Evolutionary conservation across 2,888 invertebrate genomes (phyloP).

Genomic region (Mythimna pallens): DNA sequence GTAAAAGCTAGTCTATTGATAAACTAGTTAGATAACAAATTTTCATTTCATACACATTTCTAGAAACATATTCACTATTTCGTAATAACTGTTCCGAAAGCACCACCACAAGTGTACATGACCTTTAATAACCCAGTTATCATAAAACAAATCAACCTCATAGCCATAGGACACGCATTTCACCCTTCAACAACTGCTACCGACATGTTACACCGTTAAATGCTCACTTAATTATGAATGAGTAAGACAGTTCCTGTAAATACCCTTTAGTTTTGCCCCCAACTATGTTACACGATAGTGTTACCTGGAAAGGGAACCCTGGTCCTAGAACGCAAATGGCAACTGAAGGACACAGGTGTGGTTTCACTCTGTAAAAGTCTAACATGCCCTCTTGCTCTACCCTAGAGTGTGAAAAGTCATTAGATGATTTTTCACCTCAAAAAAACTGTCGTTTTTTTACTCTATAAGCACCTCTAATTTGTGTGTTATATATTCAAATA

Average conservation of each 20-base stretch:
- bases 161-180: constrained; percentile 29
- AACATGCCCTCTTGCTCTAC: no score
- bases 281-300: background rate
- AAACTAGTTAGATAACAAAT: no score
- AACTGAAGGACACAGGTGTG: no score
- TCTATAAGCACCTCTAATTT: background rate
- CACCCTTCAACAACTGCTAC: background rate
- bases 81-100: background rate
- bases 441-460: no score
- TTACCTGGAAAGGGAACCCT: no score
- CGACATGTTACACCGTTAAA: background rate
- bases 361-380: no score
- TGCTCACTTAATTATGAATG: constrained; percentile 32
- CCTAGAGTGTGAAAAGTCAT: no score
- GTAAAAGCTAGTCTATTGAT: no score
- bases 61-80: background rate
- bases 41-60: no score
- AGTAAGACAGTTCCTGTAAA: constrained; percentile 12
- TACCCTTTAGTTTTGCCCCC: background rate
- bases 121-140: constrained; percentile 21
- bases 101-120: background rate
- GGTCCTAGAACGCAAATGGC: no score
- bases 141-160: constrained; percentile 25
- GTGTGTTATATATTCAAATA: background rate
- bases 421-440: no score